Base-by-base conservation (phyloP, 2,888 invertebrate genomes). In the Mesodorylaimus sp. region DNA sequence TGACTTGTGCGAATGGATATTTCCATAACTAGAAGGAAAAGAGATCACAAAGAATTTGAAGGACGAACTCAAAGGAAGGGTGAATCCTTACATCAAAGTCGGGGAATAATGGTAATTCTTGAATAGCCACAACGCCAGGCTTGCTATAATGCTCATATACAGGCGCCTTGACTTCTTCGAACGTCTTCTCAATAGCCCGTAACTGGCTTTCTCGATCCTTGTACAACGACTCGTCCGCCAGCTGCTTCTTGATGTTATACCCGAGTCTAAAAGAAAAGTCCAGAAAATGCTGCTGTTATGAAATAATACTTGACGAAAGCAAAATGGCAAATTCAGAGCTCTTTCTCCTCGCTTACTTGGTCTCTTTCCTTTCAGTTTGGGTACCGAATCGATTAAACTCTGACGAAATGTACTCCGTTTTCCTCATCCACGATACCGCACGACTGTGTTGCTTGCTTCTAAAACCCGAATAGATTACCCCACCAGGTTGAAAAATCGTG, bases 381-480 rank as follows among this genome's bases (percentile, higher is more conserved):
- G 91, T 88, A 66, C 91, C 89, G 70, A 91, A 95, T 55, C 95
- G 77, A 23, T 93, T 95, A 68, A 88, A 91, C 71, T 97, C 97
- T 37, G 95, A 93, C 2, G 93, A 93, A 62, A 97, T 97, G 64
- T 99, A 97, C 68, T 97, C 97, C 0, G 97, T 97, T 58, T 91
- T 81, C 48, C 97, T 79, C 66, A 97, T 75, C 97, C 97, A 97
- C 0, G 97, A 93, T 1, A 97, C 95, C 65, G 83, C 85, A 57
- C 85, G 81, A 1, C 88, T 88, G 74, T 97, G 95, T 72, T 93
- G 91, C 5, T 84, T 76, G 0, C 93, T 93, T 56, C 76, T 73
- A 56, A 56, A 45, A 52, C 10, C 55, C 53, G 50, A 21, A 53
- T 41, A 25, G 19, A 52, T 42, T 36, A 5, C 51, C n/a, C 32